Base-by-base conservation (phyloP, 1,140 invertebrate genomes). In the Orchestia grillus region DNA sequence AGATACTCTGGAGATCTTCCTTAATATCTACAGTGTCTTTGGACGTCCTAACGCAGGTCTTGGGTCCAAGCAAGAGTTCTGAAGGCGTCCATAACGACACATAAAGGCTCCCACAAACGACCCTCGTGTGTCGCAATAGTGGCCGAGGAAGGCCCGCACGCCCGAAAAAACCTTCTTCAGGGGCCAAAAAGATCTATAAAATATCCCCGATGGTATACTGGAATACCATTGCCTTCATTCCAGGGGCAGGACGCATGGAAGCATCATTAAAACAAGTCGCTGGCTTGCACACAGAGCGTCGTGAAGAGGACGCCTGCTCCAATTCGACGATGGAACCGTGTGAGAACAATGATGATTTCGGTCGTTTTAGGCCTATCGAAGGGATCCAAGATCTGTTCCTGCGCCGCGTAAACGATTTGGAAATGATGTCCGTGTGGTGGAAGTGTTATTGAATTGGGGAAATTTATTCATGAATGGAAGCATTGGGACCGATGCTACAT, bases 91-190 rank as follows among this genome's bases (percentile, higher is more conserved):
- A 8, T 45, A 94, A 45, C 15, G 40, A 44, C 44, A 28, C 92
- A 94, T 94, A 94, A 94, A 47, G 92, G 92, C 92, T 94, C 40
- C 36, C 92, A n/a, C 6, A 45, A 94, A 94, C 92, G 92, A 47
- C 44, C 92, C 44, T 94, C 36, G 44, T 47, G 92, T 36, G 42
- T 42, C 42, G 92, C 92, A 44, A 45, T 94, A 47, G 43, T n/a
- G 92, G 19, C 92, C 36, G 8, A 8, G 36, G 87, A 4, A 87
- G 43, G 36, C 41, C 88, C 43, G 16, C 11, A 90, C 88, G 28
- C 88, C 88, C 41, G 41, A 90, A 90, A 41, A 41, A 41, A 90
- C 88, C 88, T 42, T 44, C 43, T 90, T 77, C 36, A 42, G 41
- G 36, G 88, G 41, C 88, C 42, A 44, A 41, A 90, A 90, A 90